These are phyloP conservation scores for Platyrinchus mystaceus DNA, from an alignment of 2,797 vertebrate species.

Conservation along the genomic window DNA sequence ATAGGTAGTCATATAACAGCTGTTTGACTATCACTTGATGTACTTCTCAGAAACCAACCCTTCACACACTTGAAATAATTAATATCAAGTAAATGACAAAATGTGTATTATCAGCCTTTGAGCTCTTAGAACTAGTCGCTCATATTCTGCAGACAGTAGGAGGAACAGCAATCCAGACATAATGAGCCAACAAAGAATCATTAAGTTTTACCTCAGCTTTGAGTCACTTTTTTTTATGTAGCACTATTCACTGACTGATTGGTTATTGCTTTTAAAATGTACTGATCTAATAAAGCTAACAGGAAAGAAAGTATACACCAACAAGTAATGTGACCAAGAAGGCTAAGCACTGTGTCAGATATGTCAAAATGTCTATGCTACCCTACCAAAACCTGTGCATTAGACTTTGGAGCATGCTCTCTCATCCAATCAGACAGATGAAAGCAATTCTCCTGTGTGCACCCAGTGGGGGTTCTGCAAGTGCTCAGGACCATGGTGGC, in stretches of 20 bases:
- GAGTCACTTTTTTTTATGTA: not conserved
- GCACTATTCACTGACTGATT: not conserved
- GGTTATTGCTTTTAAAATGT: not conserved
- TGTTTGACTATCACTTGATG: not conserved
- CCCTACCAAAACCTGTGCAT: not conserved
- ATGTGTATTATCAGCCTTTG: not conserved
- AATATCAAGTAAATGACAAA: not conserved
- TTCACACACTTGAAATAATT: not conserved
- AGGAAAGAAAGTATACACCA: not conserved
- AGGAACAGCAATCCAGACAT: not conserved
- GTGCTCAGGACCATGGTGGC: not conserved
- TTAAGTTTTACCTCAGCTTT: not conserved
- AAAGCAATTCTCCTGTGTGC: not conserved
- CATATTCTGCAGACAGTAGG: not conserved
- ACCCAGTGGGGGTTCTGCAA: not conserved
- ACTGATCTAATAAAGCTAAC: not conserved
- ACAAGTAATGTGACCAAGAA: not conserved
- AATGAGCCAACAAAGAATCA: not conserved
- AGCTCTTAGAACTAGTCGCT: not conserved
- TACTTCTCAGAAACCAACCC: not conserved
- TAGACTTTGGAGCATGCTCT: not conserved
- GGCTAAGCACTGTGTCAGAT: not conserved
- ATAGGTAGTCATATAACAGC: not conserved
- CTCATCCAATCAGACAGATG: too few species aligned
- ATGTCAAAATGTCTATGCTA: not conserved